A percentile compares a stretch with the other conserved stretches of the same genome.
Evolutionary conservation across 37 sponge, comb jelly and placozoan genomes (phyloP).

Genomic region (Beroe ovata): DNA sequence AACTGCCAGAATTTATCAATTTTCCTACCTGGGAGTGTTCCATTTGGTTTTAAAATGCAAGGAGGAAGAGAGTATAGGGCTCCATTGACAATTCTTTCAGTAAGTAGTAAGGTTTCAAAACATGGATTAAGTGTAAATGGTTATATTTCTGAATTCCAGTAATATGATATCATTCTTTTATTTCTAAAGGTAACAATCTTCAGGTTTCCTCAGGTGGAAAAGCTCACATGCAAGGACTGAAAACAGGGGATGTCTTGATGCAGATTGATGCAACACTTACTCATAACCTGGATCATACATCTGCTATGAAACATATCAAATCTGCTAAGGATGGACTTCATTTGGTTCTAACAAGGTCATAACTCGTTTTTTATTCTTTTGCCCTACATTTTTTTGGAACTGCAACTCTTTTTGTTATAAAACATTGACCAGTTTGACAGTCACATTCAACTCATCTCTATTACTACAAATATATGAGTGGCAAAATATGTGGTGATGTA

Average conservation of each 20-base stretch:
- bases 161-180: background rate
- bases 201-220: slow-evolving; percentile 23
- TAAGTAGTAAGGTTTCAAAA: background rate
- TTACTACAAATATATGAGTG: too few species aligned
- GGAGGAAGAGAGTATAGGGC: slow-evolving; percentile 45
- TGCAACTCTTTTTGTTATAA: too few species aligned
- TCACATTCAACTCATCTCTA: too few species aligned
- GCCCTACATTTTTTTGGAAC: too few species aligned
- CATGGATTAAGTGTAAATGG: background rate
- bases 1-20: slow-evolving; percentile 21
- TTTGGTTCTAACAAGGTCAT: background rate
- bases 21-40: slow-evolving; percentile 18
- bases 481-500: too few species aligned
- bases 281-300: slow-evolving; percentile 28
- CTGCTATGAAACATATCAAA: slow-evolving; percentile 12
- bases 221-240: background rate
- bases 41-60: slow-evolving; percentile 52
- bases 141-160: background rate
- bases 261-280: slow-evolving; percentile 17
- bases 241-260: slow-evolving; percentile 5
- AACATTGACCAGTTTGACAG: too few species aligned
- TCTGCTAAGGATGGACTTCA: slow-evolving; percentile 9
- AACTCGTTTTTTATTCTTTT: too few species aligned
- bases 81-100: slow-evolving; percentile 28
- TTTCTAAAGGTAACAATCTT: too few species aligned